phyloP scores from a whole-genome alignment of 1,140 invertebrate genomes.

The Diorhabda elongata region DNA sequence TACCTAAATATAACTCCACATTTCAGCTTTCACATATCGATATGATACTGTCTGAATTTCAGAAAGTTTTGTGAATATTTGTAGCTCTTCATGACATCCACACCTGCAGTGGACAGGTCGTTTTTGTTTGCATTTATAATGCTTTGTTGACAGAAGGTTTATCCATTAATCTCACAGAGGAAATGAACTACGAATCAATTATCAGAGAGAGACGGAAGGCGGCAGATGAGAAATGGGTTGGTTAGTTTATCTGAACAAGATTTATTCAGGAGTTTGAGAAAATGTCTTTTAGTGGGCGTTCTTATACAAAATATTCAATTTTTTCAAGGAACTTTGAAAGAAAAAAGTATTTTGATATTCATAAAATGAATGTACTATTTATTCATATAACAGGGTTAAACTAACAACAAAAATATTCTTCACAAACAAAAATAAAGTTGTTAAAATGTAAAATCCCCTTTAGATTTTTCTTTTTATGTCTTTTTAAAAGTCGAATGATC shows the following conservation, averaged over 20 bases:
- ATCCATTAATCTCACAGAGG: constrained; percentile 36
- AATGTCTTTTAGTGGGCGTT: neutral
- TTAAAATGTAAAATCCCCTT: no score
- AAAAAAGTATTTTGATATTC: no score
- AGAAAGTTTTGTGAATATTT: neutral
- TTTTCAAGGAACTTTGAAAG: no score
- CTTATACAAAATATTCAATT: no score
- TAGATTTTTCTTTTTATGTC: no score
- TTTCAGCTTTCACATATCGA: neutral
- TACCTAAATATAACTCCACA: no score
- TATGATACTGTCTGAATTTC: neutral
- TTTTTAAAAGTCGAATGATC: no score
- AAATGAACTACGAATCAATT: constrained; percentile 37
- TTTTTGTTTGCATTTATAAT: constrained; percentile 40
- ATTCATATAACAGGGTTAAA: no score
- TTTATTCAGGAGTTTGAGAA: neutral
- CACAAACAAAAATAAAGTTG: no score
- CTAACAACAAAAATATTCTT: no score
- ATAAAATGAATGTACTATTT: no score
- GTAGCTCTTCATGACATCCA: constrained; percentile 2
- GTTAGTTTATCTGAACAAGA: neutral
- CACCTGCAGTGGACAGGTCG: constrained; percentile 30
- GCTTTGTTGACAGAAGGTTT: constrained; percentile 36
- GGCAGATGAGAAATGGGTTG: neutral
- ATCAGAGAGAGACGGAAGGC: constrained; percentile 13